phyloP scores from a whole-genome alignment of 2,797 vertebrate genomes.

The Enteromius afrohamiltoni region DNA sequence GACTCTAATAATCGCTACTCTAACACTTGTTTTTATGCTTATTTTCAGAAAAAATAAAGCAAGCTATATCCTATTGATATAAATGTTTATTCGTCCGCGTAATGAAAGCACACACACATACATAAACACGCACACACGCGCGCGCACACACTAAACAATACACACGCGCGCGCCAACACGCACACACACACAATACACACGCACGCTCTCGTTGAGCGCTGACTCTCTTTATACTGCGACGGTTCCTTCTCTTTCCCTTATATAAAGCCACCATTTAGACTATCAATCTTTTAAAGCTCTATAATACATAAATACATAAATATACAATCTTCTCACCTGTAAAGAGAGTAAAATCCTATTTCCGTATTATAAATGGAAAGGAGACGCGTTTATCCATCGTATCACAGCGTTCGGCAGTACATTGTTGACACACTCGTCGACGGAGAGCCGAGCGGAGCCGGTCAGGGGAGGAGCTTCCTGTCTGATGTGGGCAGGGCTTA shows the following conservation, averaged over 20 bases:
- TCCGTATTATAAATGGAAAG: conserved; percentile 62
- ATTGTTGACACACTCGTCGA: conserved; percentile 76
- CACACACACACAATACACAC: conserved; percentile 26
- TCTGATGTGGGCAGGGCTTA: conserved; percentile 52
- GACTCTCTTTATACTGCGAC: conserved; percentile 42
- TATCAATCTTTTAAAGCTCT: conserved; percentile 59
- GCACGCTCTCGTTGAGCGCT: conserved; percentile 29
- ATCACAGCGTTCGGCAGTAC: conserved; percentile 62
- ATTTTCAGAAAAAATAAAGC: background rate
- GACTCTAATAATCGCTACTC: background rate
- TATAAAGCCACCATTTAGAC: conserved; percentile 42
- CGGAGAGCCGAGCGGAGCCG: conserved; percentile 72
- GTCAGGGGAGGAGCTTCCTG: conserved; percentile 73
- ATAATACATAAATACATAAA: conserved; percentile 45
- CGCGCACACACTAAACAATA: conserved; percentile 21
- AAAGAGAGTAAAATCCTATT: conserved; percentile 71
- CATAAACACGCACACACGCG: background rate
- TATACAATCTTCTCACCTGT: conserved; percentile 76
- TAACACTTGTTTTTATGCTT: background rate
- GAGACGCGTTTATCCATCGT: conserved; percentile 72
- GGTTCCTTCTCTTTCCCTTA: conserved; percentile 2
- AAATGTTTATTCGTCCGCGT: background rate
- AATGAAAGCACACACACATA: conserved; percentile 26
- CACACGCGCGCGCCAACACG: background rate
- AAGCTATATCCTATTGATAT: background rate